phyloP scores from a whole-genome alignment of 2,113 vertebrate species.

The Thomomys bottae region DNA sequence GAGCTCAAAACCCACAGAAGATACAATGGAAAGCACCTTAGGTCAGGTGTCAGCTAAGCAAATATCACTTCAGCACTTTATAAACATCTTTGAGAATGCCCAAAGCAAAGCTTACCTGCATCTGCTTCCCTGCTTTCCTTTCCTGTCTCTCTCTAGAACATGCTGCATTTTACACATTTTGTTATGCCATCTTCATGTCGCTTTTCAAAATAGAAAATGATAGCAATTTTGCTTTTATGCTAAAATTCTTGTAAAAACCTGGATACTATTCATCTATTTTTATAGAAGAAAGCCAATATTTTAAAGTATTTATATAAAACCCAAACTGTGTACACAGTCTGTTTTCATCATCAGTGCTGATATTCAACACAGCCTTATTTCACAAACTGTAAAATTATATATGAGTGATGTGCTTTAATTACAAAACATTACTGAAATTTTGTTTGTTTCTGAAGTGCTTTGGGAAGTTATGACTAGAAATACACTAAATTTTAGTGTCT shows the following conservation, averaged over 20 bases:
- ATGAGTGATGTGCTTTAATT: constrained; percentile 84
- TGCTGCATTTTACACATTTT: not conserved
- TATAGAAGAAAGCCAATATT: constrained; percentile 78
- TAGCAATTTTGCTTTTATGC: constrained; percentile 75
- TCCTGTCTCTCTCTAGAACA: not conserved
- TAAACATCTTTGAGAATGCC: not conserved
- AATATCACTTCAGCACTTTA: not conserved
- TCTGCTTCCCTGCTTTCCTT: not conserved
- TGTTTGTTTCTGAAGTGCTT: constrained; percentile 77
- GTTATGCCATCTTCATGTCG: constrained; percentile 46
- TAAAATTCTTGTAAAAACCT: constrained; percentile 76
- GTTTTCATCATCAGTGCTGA: constrained; percentile 72
- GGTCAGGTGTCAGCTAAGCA: constrained; percentile 37
- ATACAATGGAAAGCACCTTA: not conserved
- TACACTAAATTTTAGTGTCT: constrained; percentile 68
- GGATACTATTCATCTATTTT: constrained; percentile 77
- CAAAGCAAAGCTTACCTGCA: not conserved
- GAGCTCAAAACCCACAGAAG: not conserved
- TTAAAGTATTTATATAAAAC: constrained; percentile 80
- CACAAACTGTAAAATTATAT: constrained; percentile 82
- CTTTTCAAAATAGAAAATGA: constrained; percentile 68
- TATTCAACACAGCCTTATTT: constrained; percentile 77
- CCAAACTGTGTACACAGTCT: constrained; percentile 74
- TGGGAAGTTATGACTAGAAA: constrained; percentile 79
- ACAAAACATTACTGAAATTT: constrained; percentile 82